Conservation (phyloP, 2,888 invertebrate genomes). For the Habrosyne pyritoides region DNA sequence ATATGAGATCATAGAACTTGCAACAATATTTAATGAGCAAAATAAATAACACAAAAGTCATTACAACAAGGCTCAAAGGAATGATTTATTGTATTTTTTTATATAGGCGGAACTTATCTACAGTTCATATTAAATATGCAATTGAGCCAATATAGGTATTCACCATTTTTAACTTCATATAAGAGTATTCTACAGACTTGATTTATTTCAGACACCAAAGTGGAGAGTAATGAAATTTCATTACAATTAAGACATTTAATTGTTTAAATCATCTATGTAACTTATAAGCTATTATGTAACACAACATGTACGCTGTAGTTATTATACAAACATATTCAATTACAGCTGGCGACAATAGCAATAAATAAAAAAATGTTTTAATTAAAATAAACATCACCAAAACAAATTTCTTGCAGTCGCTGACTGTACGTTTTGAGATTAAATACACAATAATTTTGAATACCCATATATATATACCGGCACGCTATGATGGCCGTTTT, state of each 20-base stretch:
- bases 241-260: too few species aligned
- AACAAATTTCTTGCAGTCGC: too few species aligned
- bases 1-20: conserved; percentile 6
- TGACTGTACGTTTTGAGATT: too few species aligned
- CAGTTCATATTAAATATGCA: conserved; percentile 15
- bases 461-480: too few species aligned
- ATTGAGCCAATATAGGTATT: conserved; percentile 9
- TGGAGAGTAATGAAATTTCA: background rate
- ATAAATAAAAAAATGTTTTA: too few species aligned
- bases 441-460: too few species aligned
- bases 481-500: too few species aligned
- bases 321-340: background rate
- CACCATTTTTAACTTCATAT: conserved; percentile 8
- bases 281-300: too few species aligned
- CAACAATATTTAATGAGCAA: background rate
- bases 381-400: too few species aligned
- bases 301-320: too few species aligned
- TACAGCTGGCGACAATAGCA: too few species aligned
- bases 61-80: background rate
- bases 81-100: conserved; percentile 23
- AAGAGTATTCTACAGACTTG: background rate
- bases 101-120: conserved; percentile 30
- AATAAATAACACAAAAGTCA: conserved; percentile 21
- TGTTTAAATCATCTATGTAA: too few species aligned
- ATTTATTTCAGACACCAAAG: conserved; percentile 3